phyloP scores from a whole-genome alignment of 2,888 invertebrate genomes.

The Electrophaes corylata region DNA sequence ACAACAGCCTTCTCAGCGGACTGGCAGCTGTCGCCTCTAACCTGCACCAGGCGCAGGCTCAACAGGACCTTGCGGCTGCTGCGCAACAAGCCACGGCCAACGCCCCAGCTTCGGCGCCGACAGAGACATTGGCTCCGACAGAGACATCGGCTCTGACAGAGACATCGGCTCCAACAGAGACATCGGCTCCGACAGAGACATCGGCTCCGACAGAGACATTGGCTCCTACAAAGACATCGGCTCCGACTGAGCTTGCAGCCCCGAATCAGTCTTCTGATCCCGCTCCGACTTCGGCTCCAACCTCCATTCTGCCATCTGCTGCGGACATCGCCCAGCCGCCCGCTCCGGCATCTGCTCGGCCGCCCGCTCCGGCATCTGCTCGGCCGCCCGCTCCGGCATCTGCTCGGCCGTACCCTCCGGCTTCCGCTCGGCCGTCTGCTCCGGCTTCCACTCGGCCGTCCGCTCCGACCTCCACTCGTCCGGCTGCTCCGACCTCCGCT shows the following conservation, averaged over 20 bases:
- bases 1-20: conserved; percentile 53
- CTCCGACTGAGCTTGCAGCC: not conserved
- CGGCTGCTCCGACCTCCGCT: not conserved
- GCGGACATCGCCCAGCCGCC: not conserved
- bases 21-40: conserved; percentile 41
- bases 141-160: too few species aligned
- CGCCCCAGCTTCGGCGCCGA: too few species aligned
- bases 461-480: not conserved
- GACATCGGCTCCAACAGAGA: too few species aligned
- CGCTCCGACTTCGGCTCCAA: not conserved
- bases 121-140: too few species aligned
- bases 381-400: not conserved
- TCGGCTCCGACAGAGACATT: too few species aligned
- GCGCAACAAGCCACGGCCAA: not conserved
- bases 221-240: too few species aligned
- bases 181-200: too few species aligned
- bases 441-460: not conserved
- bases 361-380: not conserved
- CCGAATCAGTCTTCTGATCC: not conserved
- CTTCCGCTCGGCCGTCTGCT: not conserved
- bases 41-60: conserved; percentile 20
- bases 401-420: not conserved
- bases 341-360: too few species aligned
- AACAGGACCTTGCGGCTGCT: conserved; percentile 10
- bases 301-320: not conserved